Evolutionary conservation across 2,113 vertebrate genomes (phyloP), one percentile per base, ranked within the genome.

Genomic region (Colius striatus): DNA sequence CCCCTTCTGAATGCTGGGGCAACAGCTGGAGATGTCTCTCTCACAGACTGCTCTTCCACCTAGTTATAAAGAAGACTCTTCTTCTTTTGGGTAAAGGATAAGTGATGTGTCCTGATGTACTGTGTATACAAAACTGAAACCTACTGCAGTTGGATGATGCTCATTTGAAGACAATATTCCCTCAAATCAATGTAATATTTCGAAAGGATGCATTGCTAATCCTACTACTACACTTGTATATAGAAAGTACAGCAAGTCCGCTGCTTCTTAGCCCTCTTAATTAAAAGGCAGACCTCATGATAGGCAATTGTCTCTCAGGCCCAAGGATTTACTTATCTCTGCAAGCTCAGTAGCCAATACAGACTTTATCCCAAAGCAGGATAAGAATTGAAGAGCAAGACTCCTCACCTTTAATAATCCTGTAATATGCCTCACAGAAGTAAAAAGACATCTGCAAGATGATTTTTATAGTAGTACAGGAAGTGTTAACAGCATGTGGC

Each of bases 251-350:
- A 90, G 47, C 82, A 88, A 92, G 84, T 85, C 94, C 90, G 78
- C 32, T 57, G 27, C 48, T 94, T 86, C 32, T 84, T 60, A 88
- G 55, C 61, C 72, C 82, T 88, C 79, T 84, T 93, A 94, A 96
- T 94, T 97, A 94, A 93, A 93, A 95, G 76, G 6, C 60, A 76
- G 60, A 89, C 79, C 50, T 84, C 32, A 65, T 47, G 74, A 67
- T 20, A 90, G 43, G 29, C 68, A 90, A 21, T 67, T 93, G 65
- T 72, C 91, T 76, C 92, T 58, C 53, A 57, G 83, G 83, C 48
- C 23, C 26, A 53, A 53, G 53, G 94, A 92, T 93, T 95, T 94
- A 23, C 80, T 96, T 92, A 86, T 96, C 90, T 94, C 60, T 92
- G 55, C 21, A 55, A 90, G 94, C 79, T 97, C 82, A 78, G 72